Percentiles rank a stretch among this genome's conserved stretches.
These are phyloP conservation scores for Nyleta sp. DNA, from an alignment of 2,888 invertebrate genomes.

Conservation along the genomic window DNA sequence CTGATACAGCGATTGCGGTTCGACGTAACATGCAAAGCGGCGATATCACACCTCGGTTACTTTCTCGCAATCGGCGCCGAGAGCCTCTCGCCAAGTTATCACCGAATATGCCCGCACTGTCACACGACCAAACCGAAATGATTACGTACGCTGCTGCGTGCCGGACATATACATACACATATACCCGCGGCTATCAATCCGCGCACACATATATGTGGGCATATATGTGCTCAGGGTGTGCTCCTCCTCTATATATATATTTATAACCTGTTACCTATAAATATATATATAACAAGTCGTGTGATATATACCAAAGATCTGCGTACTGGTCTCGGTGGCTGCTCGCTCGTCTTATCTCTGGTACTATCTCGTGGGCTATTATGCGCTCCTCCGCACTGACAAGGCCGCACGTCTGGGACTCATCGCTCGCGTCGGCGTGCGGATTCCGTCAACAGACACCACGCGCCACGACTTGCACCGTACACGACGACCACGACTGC, in stretches of 20 bases:
- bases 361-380: slow-evolving; percentile 19
- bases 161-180: slow-evolving; percentile 35
- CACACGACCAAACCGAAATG: slow-evolving; percentile 45
- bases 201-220: slow-evolving; percentile 21
- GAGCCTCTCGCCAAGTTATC: slow-evolving; percentile 50
- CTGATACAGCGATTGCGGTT: slow-evolving; percentile 49
- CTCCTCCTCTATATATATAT: slow-evolving; percentile 28
- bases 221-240: slow-evolving; percentile 11
- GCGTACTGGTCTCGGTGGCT: neutral
- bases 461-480: slow-evolving; percentile 16
- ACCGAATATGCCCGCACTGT: slow-evolving; percentile 61
- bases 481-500: slow-evolving; percentile 19
- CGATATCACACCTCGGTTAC: slow-evolving; percentile 55
- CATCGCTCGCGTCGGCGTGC: slow-evolving; percentile 38
- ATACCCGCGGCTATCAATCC: slow-evolving; percentile 26
- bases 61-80: slow-evolving; percentile 34
- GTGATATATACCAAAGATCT: slow-evolving; percentile 32
- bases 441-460: slow-evolving; percentile 23
- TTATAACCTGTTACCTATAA: slow-evolving; percentile 35
- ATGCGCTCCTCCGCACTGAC: slow-evolving; percentile 53
- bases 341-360: slow-evolving; percentile 18
- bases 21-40: slow-evolving; percentile 64
- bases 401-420: slow-evolving; percentile 52
- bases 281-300: slow-evolving; percentile 34
- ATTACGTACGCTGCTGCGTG: slow-evolving; percentile 33